Conservation (phyloP, 1,140 invertebrate genomes). For the Bombus breviceps region DNA sequence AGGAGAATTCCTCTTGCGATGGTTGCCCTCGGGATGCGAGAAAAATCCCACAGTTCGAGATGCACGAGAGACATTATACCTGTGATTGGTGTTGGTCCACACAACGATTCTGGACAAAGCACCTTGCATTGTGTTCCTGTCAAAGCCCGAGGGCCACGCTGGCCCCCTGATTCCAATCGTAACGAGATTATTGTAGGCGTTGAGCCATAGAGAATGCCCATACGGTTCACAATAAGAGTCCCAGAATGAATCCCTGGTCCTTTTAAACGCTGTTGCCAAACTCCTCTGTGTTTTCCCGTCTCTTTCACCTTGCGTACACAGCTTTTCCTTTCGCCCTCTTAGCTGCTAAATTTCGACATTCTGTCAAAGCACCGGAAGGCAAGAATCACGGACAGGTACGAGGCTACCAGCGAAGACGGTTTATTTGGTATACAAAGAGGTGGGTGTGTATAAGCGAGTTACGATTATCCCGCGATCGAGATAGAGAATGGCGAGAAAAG, state of each 20-base stretch:
- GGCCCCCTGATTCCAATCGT: conserved; percentile 70
- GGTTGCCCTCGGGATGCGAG: conserved; percentile 49
- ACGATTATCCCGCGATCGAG: background rate
- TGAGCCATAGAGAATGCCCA: conserved; percentile 72
- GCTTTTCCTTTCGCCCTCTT: background rate
- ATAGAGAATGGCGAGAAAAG: background rate
- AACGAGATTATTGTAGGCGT: conserved; percentile 81
- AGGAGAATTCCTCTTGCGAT: conserved; percentile 40
- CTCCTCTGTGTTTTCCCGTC: conserved; percentile 40
- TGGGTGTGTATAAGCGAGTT: background rate
- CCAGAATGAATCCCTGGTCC: conserved; percentile 43
- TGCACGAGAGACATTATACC: conserved; percentile 31
- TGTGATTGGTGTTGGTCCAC: conserved; percentile 55
- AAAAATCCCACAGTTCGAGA: conserved; percentile 67
- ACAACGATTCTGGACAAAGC: conserved; percentile 69
- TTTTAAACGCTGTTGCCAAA: conserved; percentile 64
- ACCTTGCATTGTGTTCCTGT: conserved; percentile 78
- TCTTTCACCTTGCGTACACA: conserved; percentile 11
- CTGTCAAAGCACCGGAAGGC: conserved; percentile 65
- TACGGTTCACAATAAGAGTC: conserved; percentile 61
- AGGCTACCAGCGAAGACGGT: no score
- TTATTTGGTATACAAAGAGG: background rate
- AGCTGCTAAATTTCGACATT: background rate
- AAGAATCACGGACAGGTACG: background rate
- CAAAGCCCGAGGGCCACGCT: conserved; percentile 64